Conservation (phyloP, 2,113 vertebrate genomes). For the Protobothrops flavoviridis region DNA sequence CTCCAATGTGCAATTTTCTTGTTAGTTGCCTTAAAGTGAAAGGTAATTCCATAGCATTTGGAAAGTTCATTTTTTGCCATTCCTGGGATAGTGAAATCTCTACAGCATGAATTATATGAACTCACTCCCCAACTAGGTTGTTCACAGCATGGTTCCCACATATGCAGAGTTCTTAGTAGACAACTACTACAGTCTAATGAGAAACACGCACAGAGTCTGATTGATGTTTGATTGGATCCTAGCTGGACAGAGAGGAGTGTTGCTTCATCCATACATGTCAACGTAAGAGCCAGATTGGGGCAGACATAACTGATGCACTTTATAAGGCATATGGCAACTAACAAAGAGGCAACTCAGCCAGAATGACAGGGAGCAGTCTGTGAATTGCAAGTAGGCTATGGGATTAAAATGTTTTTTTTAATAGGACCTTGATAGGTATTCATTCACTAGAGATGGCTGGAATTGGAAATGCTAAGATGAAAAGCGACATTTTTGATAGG, state of each 20-base stretch:
- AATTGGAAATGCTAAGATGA: background rate
- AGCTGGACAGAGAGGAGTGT: background rate
- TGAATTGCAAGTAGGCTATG: conserved; percentile 9
- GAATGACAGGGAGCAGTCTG: conserved; percentile 3
- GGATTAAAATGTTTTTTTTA: background rate
- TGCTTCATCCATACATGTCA: background rate
- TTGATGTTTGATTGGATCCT: background rate
- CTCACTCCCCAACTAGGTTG: background rate
- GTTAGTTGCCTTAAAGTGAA: background rate
- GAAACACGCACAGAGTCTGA: background rate
- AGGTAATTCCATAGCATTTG: background rate
- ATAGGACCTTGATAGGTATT: background rate
- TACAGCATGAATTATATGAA: background rate
- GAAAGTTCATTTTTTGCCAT: background rate
- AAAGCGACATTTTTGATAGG: background rate
- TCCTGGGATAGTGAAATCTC: background rate
- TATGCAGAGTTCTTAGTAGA: background rate
- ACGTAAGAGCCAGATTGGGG: background rate
- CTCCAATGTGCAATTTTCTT: background rate
- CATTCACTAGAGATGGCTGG: background rate
- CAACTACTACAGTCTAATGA: background rate
- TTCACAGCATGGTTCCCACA: background rate
- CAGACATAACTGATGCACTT: background rate
- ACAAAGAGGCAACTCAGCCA: background rate
- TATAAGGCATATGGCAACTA: background rate